Evolutionary conservation across 1,140 invertebrate genomes (phyloP), one percentile per base, ranked within the genome.

Genomic region (Latrodectus geometricus): DNA sequence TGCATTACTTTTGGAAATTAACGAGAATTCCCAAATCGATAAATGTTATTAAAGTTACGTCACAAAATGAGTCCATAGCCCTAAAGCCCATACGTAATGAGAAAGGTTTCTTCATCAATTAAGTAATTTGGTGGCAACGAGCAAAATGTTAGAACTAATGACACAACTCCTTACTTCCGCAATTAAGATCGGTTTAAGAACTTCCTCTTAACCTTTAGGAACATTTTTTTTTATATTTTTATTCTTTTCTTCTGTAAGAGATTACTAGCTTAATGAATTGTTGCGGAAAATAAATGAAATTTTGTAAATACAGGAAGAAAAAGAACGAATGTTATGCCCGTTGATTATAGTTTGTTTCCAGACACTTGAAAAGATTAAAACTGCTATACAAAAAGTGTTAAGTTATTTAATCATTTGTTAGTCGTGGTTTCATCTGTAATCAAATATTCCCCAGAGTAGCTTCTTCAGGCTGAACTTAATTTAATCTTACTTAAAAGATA

Each of bases 211-310:
- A 15, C 52, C 23, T 49, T 56, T 56, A 76, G 23, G 52, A 21
- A 52, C 23, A 56, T 56, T 56, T 76, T 75, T 61, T 56, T 61
- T 61, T 61, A 14, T 8, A 61, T 17, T 61, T 8, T 52, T 11
- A 54, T 23, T n/a, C 52, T 17, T 76, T n/a, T 21, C 23, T 9
- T 76, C 54, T 9, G 52, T 8, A 56, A 61, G 21, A 21, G 74
- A 76, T 76, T 76, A 76, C 74, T 23, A 23, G 50, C 21, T 76
- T 76, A 76, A 76, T 76, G 74, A n/a, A 61, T 76, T 76, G 54
- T 76, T 76, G 74, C 54, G 52, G 54, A 61, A 76, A 52, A 54
- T 76, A 76, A 76, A 76, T 56, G 52, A 52, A 14, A 54, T 61
- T 61, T 61, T 61, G 54, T 17, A 8, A 17, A 61, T 3, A 61